These are phyloP conservation scores for Panthera leo DNA, from an alignment of 2,113 vertebrate genomes.

Conservation along the genomic window DNA sequence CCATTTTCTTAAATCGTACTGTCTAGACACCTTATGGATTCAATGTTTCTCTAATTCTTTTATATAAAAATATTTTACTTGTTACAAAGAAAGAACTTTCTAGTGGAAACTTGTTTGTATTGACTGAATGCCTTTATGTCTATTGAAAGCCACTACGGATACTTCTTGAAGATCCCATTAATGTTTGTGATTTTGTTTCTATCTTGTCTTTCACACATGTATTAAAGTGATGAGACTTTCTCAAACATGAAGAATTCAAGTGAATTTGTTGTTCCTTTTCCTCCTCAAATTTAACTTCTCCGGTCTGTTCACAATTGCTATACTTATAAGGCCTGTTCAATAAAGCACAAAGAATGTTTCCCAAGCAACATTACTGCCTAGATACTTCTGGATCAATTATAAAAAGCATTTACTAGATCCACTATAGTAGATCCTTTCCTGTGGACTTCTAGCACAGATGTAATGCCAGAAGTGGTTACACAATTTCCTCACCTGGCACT, in stretches of 20 bases:
- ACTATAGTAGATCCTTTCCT: background rate
- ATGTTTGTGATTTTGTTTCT: background rate
- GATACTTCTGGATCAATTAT: slow-evolving; percentile 46
- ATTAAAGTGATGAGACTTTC: background rate
- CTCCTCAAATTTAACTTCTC: background rate
- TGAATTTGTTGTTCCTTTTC: background rate
- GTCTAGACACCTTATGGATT: background rate
- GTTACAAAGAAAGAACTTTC: background rate
- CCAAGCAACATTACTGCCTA: slow-evolving; percentile 56
- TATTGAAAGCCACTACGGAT: background rate
- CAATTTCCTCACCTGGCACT: background rate
- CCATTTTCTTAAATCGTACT: background rate
- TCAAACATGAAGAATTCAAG: background rate
- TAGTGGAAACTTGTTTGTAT: background rate
- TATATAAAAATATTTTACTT: background rate
- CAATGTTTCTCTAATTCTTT: background rate
- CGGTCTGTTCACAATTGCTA: background rate
- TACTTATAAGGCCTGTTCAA: slow-evolving; percentile 68
- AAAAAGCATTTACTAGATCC: background rate
- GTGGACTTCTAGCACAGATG: background rate
- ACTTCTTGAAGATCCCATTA: background rate
- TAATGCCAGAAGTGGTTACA: background rate
- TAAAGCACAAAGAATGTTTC: slow-evolving; percentile 63
- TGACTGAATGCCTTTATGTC: background rate
- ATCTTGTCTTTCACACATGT: background rate